Percentiles rank a stretch among this genome's conserved stretches.
Conservation (phyloP, 1,140 invertebrate species). For the Drosophila kanapiae region DNA sequence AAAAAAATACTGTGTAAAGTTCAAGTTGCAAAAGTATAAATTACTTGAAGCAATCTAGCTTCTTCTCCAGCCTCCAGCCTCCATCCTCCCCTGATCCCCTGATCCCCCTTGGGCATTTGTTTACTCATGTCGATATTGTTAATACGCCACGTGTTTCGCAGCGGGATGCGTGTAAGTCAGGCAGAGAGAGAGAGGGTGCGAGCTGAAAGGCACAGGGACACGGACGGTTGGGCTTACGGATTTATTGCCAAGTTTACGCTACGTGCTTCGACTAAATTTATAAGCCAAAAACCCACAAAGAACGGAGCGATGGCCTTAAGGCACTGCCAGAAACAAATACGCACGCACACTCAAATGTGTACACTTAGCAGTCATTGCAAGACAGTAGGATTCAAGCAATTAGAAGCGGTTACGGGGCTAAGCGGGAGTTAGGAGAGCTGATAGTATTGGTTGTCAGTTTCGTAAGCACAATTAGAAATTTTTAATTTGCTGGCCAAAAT, state of each 20-base stretch:
- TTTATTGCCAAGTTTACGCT: constrained; percentile 82
- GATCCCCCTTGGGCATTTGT: constrained; percentile 67
- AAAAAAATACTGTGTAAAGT: constrained; percentile 40
- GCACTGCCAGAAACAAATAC: constrained; percentile 50
- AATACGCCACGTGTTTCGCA: constrained; percentile 79
- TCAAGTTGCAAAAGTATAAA: constrained; percentile 74
- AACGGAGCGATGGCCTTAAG: constrained; percentile 42
- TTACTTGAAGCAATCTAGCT: constrained; percentile 53
- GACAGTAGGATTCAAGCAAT: constrained; percentile 39
- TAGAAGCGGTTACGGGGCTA: constrained; percentile 27
- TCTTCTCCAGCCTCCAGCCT: constrained; percentile 13
- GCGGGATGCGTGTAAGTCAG: constrained; percentile 35
- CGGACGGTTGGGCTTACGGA: constrained; percentile 67
- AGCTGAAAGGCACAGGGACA: constrained; percentile 16
- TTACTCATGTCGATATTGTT: constrained; percentile 81
- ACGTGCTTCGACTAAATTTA: constrained; percentile 80
- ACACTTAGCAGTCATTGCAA: constrained; percentile 32
- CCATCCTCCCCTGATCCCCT: not conserved
- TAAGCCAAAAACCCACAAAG: constrained; percentile 67
- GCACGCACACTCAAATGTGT: constrained; percentile 40
- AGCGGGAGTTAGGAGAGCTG: not conserved
- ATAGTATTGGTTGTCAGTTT: not conserved
- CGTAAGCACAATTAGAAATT: not conserved
- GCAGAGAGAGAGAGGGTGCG: not conserved
- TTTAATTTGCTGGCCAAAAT: not conserved